phyloP scores from a whole-genome alignment of 2,888 invertebrate species.

The Notocelia uddmanniana region DNA sequence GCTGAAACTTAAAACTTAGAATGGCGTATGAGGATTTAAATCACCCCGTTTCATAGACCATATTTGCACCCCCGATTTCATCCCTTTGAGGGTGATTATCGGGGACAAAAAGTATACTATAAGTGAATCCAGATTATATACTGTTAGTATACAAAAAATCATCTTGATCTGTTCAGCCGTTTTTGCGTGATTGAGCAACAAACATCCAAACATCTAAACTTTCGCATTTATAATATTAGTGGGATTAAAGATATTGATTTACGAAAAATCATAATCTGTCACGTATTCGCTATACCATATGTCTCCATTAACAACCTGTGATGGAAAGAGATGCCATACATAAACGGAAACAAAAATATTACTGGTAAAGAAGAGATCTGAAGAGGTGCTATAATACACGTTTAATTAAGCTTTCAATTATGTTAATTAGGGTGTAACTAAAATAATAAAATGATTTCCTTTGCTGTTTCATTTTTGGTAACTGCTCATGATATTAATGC shows the following conservation, averaged over 20 bases:
- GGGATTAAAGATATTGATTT: constrained; percentile 33
- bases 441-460: neutral
- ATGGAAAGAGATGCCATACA: neutral
- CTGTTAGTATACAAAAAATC: too few species aligned
- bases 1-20: too few species aligned
- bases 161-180: too few species aligned
- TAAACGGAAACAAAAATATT: neutral
- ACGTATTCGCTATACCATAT: constrained; percentile 12
- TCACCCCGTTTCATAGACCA: too few species aligned
- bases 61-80: too few species aligned
- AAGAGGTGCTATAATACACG: neutral
- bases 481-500: neutral
- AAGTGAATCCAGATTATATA: too few species aligned
- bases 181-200: too few species aligned
- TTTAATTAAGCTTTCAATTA: neutral
- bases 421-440: neutral
- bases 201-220: too few species aligned
- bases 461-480: neutral
- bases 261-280: constrained; percentile 24
- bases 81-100: too few species aligned
- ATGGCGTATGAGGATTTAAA: too few species aligned
- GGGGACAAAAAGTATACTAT: too few species aligned
- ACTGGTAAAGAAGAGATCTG: neutral
- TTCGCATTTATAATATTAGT: too few species aligned
- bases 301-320: neutral